Evolutionary conservation across 2,797 vertebrate species (phyloP).

Genomic region (Semotilus atromaculatus): DNA sequence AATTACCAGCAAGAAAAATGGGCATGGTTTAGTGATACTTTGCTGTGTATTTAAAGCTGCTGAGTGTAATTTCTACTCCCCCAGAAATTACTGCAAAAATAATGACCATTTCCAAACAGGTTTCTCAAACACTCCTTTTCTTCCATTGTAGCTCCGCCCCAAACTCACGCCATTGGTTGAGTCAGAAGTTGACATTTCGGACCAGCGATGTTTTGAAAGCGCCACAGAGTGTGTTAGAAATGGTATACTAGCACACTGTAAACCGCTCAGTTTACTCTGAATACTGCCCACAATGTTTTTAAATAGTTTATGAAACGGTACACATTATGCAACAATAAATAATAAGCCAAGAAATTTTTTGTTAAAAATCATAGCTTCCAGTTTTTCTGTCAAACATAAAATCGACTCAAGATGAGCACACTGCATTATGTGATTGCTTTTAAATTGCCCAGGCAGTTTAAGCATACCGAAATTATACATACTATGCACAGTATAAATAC

Average conservation of each 20-base stretch:
- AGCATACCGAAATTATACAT: background rate
- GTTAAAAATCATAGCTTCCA: background rate
- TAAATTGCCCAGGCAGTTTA: background rate
- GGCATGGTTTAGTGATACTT: background rate
- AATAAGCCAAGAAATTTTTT: background rate
- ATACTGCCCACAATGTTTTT: background rate
- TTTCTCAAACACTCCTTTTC: background rate
- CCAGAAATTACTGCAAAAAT: background rate
- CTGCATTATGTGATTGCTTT: background rate
- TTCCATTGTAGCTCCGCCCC: background rate
- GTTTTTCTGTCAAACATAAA: background rate
- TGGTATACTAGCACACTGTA: background rate
- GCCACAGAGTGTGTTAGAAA: background rate
- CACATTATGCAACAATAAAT: background rate
- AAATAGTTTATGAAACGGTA: background rate
- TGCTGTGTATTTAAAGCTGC: slow-evolving; percentile 13
- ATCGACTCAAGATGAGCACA: background rate
- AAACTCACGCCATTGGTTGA: background rate
- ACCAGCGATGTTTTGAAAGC: background rate
- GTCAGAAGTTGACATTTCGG: background rate
- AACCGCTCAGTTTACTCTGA: background rate
- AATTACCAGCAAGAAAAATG: background rate
- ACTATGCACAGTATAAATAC: slow-evolving; percentile 9
- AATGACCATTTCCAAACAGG: background rate
- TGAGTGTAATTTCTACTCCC: background rate